Evolutionary conservation across 92 coral and sea anemone species (phyloP), one percentile per base, ranked within the genome.

Genomic region (Isaurus tuberculatus): DNA sequence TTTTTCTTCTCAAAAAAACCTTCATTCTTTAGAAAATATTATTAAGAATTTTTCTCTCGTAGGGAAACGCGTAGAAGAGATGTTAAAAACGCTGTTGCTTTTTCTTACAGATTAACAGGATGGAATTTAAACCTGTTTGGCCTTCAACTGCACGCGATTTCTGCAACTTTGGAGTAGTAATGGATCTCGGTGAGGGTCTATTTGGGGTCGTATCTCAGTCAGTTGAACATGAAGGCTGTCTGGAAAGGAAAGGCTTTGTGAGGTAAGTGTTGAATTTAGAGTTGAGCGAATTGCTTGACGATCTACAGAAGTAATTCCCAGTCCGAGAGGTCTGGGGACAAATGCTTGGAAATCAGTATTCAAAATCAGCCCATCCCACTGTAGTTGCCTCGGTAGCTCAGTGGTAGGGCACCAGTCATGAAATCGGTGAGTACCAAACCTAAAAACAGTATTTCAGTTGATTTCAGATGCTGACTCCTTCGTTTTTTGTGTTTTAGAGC

Each of bases 71-170:
- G 0, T 5, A 17, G 5, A 53, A 0, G 25, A 19, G 63, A 0
- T 6, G 7, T 19, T 0, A 8, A 26, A 27, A 9, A 63, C 0
- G 26, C 16, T 14, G 6, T 6, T 8, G 5, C 19, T 10, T 63
- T 64, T 51, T 42, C 17, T 3, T 14, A 11, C 69, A 91, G 94
- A 79, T 93, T 5, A 34, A 64, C 30, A 84, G 92, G 57, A 72
- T 92, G 88, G 98, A 96, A 70, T 96, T 84, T 86, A 96, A 89
- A 78, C 93, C 94, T 27, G 87, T 94, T 13, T 96, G 99, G 99
- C 99, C 99, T 7, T 84, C 97, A 3, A 96, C 94, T 70, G 98
- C 96, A 40, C 94, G 99, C 10, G 99, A 96, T 86, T 92, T 96
- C 75, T 92, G 95, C 55, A 87, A 79, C 31, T 9, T 90, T 16